Evolutionary conservation across 1,140 invertebrate genomes (phyloP).

Genomic region (Microplitis mediator): DNA sequence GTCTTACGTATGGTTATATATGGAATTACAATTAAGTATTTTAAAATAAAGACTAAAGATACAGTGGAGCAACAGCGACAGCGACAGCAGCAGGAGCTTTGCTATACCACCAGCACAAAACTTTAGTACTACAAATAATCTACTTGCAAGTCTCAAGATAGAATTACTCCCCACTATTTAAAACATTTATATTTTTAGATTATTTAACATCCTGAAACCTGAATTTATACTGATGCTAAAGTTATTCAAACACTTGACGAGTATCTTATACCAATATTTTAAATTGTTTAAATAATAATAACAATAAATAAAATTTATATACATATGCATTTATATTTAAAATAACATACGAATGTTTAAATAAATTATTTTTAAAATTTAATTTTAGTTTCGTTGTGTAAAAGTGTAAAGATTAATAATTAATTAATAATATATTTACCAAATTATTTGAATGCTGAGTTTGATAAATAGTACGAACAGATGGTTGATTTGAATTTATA

Average conservation of each 20-base stretch:
- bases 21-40: slow-evolving; percentile 12
- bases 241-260: neutral
- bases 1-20: too few relatives aligned
- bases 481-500: slow-evolving; percentile 41
- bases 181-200: slow-evolving; percentile 47
- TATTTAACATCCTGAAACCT: slow-evolving; percentile 28
- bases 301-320: too few relatives aligned
- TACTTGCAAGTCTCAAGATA: slow-evolving; percentile 47
- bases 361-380: neutral
- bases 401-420: too few relatives aligned
- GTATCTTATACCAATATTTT: too few relatives aligned
- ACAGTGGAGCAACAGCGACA: neutral
- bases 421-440: slow-evolving; percentile 35
- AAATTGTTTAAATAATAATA: too few relatives aligned
- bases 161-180: slow-evolving; percentile 47
- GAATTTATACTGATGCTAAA: slow-evolving; percentile 1
- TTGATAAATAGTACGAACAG: slow-evolving; percentile 32
- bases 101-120: too few relatives aligned
- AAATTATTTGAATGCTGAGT: slow-evolving; percentile 51
- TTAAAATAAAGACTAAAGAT: slow-evolving; percentile 2
- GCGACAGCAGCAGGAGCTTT: slow-evolving; percentile 19
- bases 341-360: too few relatives aligned
- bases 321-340: neutral
- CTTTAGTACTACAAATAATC: slow-evolving; percentile 35
- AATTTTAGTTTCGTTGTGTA: neutral